Evolutionary conservation across 2,113 vertebrate species (phyloP).

Genomic region (Morphnarchus princeps): DNA sequence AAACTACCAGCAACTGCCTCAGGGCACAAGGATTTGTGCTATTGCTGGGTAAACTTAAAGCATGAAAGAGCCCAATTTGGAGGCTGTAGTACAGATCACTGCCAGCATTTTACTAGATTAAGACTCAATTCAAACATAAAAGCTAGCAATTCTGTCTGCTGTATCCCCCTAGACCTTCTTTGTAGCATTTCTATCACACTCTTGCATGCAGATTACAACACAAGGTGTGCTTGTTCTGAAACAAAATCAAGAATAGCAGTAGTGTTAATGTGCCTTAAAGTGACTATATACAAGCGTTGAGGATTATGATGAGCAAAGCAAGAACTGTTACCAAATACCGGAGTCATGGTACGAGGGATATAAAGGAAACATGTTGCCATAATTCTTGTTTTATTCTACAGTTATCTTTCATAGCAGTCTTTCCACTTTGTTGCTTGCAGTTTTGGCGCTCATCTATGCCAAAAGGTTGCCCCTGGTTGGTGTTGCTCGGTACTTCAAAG

Average conservation of each 20-base stretch:
- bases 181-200: background rate
- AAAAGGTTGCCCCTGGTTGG: background rate
- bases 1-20: background rate
- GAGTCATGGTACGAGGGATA: background rate
- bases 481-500: background rate
- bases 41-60: background rate
- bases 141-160: background rate
- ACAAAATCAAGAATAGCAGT: background rate
- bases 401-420: background rate
- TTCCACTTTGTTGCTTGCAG: background rate
- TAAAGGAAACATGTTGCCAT: background rate
- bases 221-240: background rate
- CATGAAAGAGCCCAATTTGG: background rate
- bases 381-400: background rate
- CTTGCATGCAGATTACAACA: background rate
- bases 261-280: background rate
- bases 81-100: background rate
- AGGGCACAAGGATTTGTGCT: background rate
- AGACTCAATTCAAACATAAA: background rate
- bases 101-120: background rate
- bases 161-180: background rate
- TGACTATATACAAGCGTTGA: background rate
- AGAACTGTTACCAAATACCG: rapidly evolving
- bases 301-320: background rate
- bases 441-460: background rate